Evolutionary conservation across 1,140 invertebrate species (phyloP), one percentile per base, ranked within the genome.

Genomic region (Andricus grossulariae): DNA sequence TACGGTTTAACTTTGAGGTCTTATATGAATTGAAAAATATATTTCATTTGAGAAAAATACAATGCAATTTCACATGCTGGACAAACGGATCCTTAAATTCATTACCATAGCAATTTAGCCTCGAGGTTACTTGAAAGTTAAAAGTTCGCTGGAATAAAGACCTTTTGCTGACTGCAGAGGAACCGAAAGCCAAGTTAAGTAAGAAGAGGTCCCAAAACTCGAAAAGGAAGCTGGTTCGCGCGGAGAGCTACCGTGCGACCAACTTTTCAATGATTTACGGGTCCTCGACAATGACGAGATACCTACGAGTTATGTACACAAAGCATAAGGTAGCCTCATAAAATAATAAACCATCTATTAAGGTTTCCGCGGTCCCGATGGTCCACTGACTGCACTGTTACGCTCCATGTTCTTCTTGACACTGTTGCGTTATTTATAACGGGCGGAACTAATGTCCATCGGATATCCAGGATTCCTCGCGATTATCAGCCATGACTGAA

Each of bases 311-410:
- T 78, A 83, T 81, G 70, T 76, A 80, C 76, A 84, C 81, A 84
- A 87, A 83, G 84, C 81, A 81, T 74, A 84, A 85, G 84, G 87
- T 85, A 87, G 84, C 71, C 50, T 71, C 85, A 79, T 88, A 89
- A 88, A 88, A 88, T 89, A 89, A 89, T 89, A 89, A 89, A 89
- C 85, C 85, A 45, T 81, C 86, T 85, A 89, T 88, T 88, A 88
- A 83, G 80, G 81, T 71, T 73, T 73, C 71, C 50, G 71, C 72
- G 72, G 6, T 80, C 70, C 74, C 49, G 39, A 71, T 71, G 55
- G 51, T 66, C 19, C 66, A 66, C 25, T 55, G 25, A 39, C 70
- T 25, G 70, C 32, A 77, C 70, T 71, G 50, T 72, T 55, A 79
- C 75, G 71, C 71, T 45, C 15, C 71, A 45, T 52, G 72, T 71